These are phyloP conservation scores for Ophthalmolycus amberensis DNA, from an alignment of 2,113 vertebrate species.

Conservation along the genomic window DNA sequence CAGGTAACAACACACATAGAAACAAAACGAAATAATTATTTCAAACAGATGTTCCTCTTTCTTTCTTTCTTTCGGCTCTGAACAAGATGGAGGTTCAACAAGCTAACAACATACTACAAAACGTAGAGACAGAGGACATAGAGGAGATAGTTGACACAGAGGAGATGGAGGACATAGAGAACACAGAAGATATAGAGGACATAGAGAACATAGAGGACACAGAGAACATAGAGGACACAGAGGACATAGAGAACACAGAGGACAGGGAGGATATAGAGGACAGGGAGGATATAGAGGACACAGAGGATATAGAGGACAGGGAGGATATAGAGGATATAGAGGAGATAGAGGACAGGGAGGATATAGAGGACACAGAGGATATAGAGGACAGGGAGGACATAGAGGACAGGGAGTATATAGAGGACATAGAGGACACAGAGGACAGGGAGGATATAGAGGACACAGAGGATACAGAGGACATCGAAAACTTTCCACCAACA, in stretches of 20 bases:
- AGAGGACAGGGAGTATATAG: fast-evolving
- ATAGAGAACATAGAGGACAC: fast-evolving
- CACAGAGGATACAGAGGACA: not conserved
- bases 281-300: not conserved
- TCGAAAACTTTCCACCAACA: not conserved
- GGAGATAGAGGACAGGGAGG: not conserved
- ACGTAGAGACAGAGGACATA: not conserved
- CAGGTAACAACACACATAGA: too few species aligned
- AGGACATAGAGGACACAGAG: fast-evolving
- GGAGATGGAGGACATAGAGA: not conserved
- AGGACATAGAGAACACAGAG: fast-evolving
- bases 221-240: fast-evolving
- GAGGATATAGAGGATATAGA: not conserved
- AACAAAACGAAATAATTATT: too few species aligned
- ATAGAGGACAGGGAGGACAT: fast-evolving
- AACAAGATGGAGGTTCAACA: conserved; percentile 56
- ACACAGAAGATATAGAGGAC: not conserved
- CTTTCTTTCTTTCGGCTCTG: conserved; percentile 47
- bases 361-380: not conserved
- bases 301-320: too few species aligned
- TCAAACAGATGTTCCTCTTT: not conserved
- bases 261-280: not conserved
- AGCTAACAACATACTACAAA: not conserved
- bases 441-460: fast-evolving
- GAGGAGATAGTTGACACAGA: not conserved